Evolutionary conservation across 2,113 vertebrate species (phyloP), one percentile per base, ranked within the genome.

Genomic region (Haliaeetus leucogaster): DNA sequence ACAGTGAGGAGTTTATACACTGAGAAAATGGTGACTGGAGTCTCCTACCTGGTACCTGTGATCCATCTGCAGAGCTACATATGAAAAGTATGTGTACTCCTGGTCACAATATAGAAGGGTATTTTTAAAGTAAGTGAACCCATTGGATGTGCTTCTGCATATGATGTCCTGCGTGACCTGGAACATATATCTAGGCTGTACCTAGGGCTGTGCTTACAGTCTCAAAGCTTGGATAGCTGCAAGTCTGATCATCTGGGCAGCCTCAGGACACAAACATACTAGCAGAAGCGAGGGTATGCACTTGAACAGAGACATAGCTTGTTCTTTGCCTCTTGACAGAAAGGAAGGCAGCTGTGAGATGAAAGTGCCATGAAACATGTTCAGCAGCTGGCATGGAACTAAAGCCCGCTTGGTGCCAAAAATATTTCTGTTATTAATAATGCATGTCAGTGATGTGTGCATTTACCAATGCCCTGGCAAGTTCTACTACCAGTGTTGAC

Each of bases 1-100:
- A 4, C 0, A 0, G 5, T 10, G 8, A 48, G 7, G 21, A 62
- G 32, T 62, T 82, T 32, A 63, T 38, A 48, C 2, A 13, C 2
- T 15, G 6, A 65, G 16, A 56, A 84, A 84, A 72, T 1, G 2
- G 6, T 14, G 26, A 48, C 36, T 58, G 45, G 8, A 27, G 11
- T 40, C 25, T 85, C 17, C 47, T 43, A 29, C 8, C 12, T 56
- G 14, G 4, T 68, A 29, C 40, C 6, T 40, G 26, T n/a, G 40
- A 65, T 43, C 15, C 8, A 19, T 52, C 23, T 59, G 19, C 3
- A 12, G n/a, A 79, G 10, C 20, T 74, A 6, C 30, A 9, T 11
- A 13, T 30, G 18, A 52, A 11, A 6, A 26, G 5, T 5, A 10
- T 27, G 16, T 26, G 3, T 14, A 21, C 7, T 16, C 9, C 13